Evolutionary conservation across 2,113 vertebrate species (phyloP), one percentile per base, ranked within the genome.

Genomic region (Piaya cayana): DNA sequence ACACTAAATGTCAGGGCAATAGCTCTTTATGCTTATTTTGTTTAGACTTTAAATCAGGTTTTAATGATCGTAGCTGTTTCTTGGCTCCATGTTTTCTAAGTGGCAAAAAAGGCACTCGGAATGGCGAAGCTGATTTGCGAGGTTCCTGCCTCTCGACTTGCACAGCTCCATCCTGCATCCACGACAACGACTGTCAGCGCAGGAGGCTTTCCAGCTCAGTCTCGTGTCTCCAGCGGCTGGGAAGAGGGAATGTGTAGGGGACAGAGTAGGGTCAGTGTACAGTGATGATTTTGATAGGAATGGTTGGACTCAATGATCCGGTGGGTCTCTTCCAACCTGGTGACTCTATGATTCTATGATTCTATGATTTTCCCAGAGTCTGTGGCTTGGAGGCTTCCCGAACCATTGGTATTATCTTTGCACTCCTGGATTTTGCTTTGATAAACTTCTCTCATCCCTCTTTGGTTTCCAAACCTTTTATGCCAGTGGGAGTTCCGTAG

Each of bases 231-330:
- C 13, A 26, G 30, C 3, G 6, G 21, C 49, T 76, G 49, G 45
- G 29, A 94, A 53, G 59, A 82, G 29, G 64, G 45, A 72, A 82
- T 65, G 82, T 39, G 39, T 23, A 58, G 53, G 36, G 52, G 50
- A 62, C 53, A 85, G 49, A 69, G 45, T 21, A 87, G 11, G 14
- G 39, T 68, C 58, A 90, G 53, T 13, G 10, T 18, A 20, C 7
- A 36, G 27, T 58, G 63, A n/a, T 74, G 16, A 69, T 85, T 92
- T 94, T 90, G n/a, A n/a, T n/a, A n/a, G n/a, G n/a, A n/a, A n/a
- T n/a, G n/a, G n/a, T n/a, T n/a, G n/a, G n/a, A n/a, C n/a, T n/a
- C n/a, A n/a, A n/a, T n/a, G n/a, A n/a, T n/a, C n/a, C n/a, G n/a
- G n/a, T n/a, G n/a, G n/a, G n/a, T n/a, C n/a, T n/a, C n/a, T n/a